Base-by-base conservation (phyloP, 2,113 vertebrate species). In the Scomber colias region DNA sequence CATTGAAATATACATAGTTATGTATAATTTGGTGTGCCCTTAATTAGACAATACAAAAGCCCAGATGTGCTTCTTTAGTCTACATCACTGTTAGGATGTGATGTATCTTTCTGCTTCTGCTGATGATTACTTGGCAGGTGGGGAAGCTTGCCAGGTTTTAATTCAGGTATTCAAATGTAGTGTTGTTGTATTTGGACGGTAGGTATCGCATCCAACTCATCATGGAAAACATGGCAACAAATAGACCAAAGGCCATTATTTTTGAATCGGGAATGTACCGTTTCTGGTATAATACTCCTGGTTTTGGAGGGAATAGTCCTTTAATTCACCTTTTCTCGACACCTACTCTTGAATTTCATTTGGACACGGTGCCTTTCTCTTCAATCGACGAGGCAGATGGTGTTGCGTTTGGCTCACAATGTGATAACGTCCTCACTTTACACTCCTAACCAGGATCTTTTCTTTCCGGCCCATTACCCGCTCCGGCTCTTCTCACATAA, bases 381-480 rank as follows among this genome's bases (percentile, higher is more conserved):
- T 62, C 55, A 46, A 1, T 21, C 3, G 48, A 30, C 0, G 1
- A 63, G 75, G 45, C 66, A 10, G 55, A 66, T 62, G 61, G 15
- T 69, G 81, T 48, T 65, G 55, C 35, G 16, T 54, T 66, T 15
- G 45, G 73, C 69, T 30, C 60, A 17, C 62, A 35, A 44, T 46
- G 60, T n/a, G 56, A 68, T 77, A 67, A 72, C 51, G 62, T 76
- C 72, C 72, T 65, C 67, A 21, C 77, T 77, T 64, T 2, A 48
- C n/a, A 79, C 82, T 51, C 56, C 79, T 35, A 78, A 68, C 66
- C 46, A 17, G 82, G 61, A 71, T 68, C 44, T 75, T 75, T 84
- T 68, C 44, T 75, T 75, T 84, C 75, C 66, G 31, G 67, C 19
- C 74, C 77, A 78, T 81, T 84, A 50, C 81, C 44, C 4, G n/a